These are phyloP conservation scores for Scartelaos histophorus DNA, from an alignment of 2,113 vertebrate genomes.

Conservation along the genomic window DNA sequence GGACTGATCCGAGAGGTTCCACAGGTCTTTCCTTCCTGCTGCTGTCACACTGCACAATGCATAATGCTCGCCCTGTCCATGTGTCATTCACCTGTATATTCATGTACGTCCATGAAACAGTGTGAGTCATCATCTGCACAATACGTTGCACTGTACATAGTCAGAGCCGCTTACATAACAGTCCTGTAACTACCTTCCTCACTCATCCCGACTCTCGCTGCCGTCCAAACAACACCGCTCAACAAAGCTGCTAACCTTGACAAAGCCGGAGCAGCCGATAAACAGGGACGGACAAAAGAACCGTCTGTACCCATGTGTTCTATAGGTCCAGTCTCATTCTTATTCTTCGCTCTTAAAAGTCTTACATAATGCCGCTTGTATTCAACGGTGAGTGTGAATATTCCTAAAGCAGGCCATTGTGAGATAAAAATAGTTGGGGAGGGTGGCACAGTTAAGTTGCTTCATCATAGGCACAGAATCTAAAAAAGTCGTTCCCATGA, in stretches of 20 bases:
- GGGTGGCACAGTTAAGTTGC: slow-evolving; percentile 46
- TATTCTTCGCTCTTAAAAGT: slow-evolving; percentile 11
- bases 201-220: slow-evolving; percentile 28
- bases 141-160: no score
- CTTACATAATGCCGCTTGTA: slow-evolving; percentile 2
- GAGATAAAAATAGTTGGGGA: slow-evolving; percentile 51
- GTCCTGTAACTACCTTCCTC: slow-evolving; percentile 7
- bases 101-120: no score
- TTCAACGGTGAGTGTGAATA: slow-evolving; percentile 12
- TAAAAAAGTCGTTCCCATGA: slow-evolving; percentile 28
- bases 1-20: no score
- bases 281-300: slow-evolving; percentile 29
- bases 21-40: no score
- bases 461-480: slow-evolving; percentile 40
- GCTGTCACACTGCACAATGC: no score
- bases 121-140: no score
- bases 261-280: slow-evolving; percentile 20
- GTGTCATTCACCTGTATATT: no score
- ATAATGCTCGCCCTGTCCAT: no score
- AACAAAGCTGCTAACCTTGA: slow-evolving; percentile 35
- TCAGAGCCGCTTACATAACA: no score
- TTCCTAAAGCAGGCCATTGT: slow-evolving; percentile 42
- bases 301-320: background rate
- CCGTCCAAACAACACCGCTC: slow-evolving; percentile 42
- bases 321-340: slow-evolving; percentile 9